phyloP scores from a whole-genome alignment of 1,140 invertebrate genomes.

The Tribolium castaneum region DNA sequence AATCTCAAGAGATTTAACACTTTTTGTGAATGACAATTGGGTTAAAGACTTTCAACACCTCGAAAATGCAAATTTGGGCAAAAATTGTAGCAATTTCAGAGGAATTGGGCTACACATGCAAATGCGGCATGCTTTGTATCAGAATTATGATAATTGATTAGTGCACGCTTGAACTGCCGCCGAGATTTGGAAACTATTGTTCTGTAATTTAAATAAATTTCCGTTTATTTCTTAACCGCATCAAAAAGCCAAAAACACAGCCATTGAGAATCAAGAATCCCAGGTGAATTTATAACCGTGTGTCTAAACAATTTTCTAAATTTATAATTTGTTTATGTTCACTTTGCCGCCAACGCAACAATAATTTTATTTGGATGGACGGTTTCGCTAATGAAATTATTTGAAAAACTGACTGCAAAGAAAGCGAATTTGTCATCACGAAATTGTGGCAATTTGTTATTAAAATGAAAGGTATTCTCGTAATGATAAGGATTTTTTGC shows the following conservation, averaged over 20 bases:
- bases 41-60: no score
- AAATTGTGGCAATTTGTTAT: background rate
- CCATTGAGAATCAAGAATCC: background rate
- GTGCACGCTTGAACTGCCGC: background rate
- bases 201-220: slow-evolving; percentile 12
- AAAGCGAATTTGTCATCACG: background rate
- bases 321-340: background rate
- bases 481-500: slow-evolving; percentile 1
- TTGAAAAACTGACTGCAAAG: background rate
- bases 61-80: no score
- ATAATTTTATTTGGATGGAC: background rate
- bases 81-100: no score
- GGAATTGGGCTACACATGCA: no score
- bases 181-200: slow-evolving; percentile 10
- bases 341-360: background rate
- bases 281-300: background rate
- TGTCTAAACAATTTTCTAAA: background rate
- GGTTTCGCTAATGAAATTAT: background rate
- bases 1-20: background rate
- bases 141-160: slow-evolving; percentile 1
- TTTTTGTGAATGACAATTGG: background rate
- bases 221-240: background rate
- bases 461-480: slow-evolving; percentile 23
- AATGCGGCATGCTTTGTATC: background rate
- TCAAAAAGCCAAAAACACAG: background rate